These are phyloP conservation scores for Lipophrys pholis DNA, from an alignment of 2,113 vertebrate species.

Conservation along the genomic window DNA sequence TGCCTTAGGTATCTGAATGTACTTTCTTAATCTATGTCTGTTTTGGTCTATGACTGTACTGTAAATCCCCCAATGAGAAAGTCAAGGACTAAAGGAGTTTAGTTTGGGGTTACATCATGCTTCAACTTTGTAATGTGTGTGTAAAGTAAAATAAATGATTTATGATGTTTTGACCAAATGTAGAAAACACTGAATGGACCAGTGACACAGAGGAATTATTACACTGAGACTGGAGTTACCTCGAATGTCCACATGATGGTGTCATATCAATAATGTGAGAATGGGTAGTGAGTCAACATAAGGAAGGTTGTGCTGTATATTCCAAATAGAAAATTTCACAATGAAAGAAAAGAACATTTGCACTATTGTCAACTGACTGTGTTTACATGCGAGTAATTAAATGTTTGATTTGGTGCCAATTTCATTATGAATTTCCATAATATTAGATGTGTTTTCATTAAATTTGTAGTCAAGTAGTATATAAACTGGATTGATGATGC, in stretches of 20 bases:
- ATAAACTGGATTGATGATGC: too few species aligned
- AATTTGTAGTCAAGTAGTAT: too few species aligned
- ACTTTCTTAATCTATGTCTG: not conserved
- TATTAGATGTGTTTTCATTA: not conserved
- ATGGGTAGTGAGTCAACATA: not conserved
- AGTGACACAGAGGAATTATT: not conserved
- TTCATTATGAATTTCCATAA: not conserved
- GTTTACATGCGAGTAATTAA: not conserved
- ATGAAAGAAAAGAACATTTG: not conserved
- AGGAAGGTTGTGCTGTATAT: not conserved
- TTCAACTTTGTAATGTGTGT: constrained; percentile 35
- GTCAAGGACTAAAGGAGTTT: not conserved
- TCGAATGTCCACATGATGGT: constrained; percentile 70
- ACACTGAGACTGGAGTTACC: constrained; percentile 41
- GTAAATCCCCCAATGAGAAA: constrained; percentile 9
- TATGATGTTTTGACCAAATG: constrained; percentile 12
- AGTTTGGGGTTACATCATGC: not conserved
- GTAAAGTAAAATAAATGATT: constrained; percentile 31
- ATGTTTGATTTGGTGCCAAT: not conserved
- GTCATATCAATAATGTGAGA: constrained; percentile 39
- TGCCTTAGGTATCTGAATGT: constrained; percentile 71
- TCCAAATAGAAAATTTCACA: not conserved
- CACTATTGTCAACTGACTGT: not conserved
- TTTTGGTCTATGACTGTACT: constrained; percentile 23
- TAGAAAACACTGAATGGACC: not conserved